Evolutionary conservation across 2,797 vertebrate genomes (phyloP), one percentile per base, ranked within the genome.

Genomic region (Mus spretus): DNA sequence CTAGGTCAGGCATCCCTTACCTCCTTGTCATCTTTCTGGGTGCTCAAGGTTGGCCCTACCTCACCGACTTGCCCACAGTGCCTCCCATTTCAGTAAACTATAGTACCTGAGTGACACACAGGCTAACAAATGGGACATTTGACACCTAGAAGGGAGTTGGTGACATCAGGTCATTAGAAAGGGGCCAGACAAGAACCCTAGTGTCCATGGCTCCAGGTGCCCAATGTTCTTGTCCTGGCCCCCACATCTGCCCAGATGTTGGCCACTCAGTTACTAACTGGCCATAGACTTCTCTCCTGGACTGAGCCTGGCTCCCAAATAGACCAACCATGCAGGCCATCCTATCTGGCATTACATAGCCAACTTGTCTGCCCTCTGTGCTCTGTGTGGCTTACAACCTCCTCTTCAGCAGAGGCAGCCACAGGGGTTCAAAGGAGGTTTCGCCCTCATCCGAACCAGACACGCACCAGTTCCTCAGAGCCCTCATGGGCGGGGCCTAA

Each of bases 211-310:
- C 67, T 59, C 70, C n/a, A 1, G 37, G 14, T 31, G 24, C 26
- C 59, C 57, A 78, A 34, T 24, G 20, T 59, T 28, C 7, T 3
- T 47, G 40, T 34, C 63, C 40, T 3, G 12, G 22, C 2, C 2
- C 20, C 8, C n/a, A 0, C 13, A 31, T 40, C 96, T 44, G 13
- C 40, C 28, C 8, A 28, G 37, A 53, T 2, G 28, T 11, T 61
- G n/a, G 20, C 34, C 9, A 0, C 22, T 67, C 31, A 2, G 20
- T 17, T 0, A 1, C 79, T 11, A 4, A 57, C 9, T 17, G 14
- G n/a, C 67, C 0, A 1, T 1, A 81, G 53, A 31, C n/a, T 26
- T 90, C 70, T 82, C 6, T 78, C 26, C 1, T 0, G 84, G 37
- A 26, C 31, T 5, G 70, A 81, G 31, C 67, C 59, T 6, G 0